Base-by-base conservation (phyloP, 2,113 vertebrate genomes). In the Rhegmatorhina hoffmannsi region DNA sequence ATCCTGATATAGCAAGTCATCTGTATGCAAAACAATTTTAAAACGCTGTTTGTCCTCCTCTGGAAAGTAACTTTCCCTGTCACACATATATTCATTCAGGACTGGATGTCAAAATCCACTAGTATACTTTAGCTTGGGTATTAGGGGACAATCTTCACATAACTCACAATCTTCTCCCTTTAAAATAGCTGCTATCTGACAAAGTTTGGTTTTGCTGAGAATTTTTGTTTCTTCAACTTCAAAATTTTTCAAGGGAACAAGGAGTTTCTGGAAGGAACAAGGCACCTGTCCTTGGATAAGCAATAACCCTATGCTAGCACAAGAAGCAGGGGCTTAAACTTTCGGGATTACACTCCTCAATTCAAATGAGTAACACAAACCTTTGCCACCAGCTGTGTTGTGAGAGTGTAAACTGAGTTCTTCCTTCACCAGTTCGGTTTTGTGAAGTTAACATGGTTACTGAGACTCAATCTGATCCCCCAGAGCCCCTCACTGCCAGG, bases 11-110 rank as follows among this genome's bases (percentile, higher is more conserved):
- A 62, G 17, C 12, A 18, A 87, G 16, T 33, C 46, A 33, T 64
- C 59, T 47, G 7, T 17, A 34, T 14, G 11, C 24, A 70, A 44
- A 10, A 23, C 4, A 49, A 34, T 63, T 62, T 59, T 34, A 74
- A 86, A 87, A 80, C 62, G 10, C 5, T 73, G 18, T n/a, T 79
- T 1, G 3, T 62, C 31, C 24, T 92, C 4, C 29, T 79, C 33
- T 14, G 15, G 53, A 53, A 68, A 87, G 29, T 29, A 84, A 3
- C 17, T 53, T 68, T 40, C 8, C 21, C 15, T 85, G 14, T 6
- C 19, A 55, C 0, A 0, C 14, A 82, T 58, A 11, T 1, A 18
- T 46, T n/a, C 19, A 34, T 59, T 69, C 25, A 60, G 25, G 10
- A 60, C 2, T 44, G 40, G 28, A 72, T 60, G 36, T 23, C 28